Conservation (phyloP, 2,113 vertebrate species). For the Panthera tigris region DNA sequence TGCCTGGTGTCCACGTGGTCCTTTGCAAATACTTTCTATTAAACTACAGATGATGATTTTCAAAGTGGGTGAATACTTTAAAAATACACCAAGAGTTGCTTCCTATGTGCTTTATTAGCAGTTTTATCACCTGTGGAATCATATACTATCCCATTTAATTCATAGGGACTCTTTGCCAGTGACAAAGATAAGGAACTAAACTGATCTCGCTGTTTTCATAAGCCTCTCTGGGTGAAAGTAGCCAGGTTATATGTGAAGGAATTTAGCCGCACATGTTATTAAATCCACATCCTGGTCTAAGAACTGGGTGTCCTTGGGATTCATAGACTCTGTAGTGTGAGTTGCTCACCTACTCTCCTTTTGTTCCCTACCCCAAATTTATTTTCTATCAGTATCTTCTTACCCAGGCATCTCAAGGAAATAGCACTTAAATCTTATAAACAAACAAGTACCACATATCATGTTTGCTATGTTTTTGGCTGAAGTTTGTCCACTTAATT, state of each 20-base stretch:
- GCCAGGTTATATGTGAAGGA: not conserved
- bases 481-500: conserved; percentile 29
- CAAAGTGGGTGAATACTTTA: not conserved
- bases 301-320: not conserved
- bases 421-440: not conserved
- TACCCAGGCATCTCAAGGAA: conserved; percentile 14
- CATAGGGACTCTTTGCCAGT: not conserved
- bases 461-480: not conserved
- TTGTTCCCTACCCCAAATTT: not conserved
- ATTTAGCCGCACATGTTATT: not conserved
- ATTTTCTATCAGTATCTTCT: not conserved
- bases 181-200: conserved; percentile 17
- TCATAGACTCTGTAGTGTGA: not conserved
- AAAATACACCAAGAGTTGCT: not conserved
- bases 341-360: not conserved
- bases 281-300: not conserved
- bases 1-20: not conserved
- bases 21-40: conserved; percentile 3
- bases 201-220: conserved; percentile 39
- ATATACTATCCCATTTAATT: conserved; percentile 16
- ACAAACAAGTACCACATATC: not conserved
- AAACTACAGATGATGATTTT: not conserved
- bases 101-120: not conserved
- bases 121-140: conserved; percentile 14
- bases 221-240: not conserved